Evolutionary conservation across 2,797 vertebrate genomes (phyloP).

Genomic region (Pristis pectinata): DNA sequence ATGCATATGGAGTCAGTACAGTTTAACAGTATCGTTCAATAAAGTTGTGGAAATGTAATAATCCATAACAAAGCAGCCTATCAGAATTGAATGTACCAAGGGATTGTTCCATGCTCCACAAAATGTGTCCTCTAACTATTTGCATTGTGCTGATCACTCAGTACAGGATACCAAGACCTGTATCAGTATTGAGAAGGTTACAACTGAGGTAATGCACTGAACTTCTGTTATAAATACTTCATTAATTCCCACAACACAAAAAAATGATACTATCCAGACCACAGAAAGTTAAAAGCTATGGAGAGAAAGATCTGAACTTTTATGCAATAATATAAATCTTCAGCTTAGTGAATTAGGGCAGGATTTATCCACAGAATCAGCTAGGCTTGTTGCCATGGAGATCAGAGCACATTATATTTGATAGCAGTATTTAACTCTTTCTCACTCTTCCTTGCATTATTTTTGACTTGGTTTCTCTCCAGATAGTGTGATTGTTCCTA

Average conservation of each 20-base stretch:
- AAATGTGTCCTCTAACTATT: background rate
- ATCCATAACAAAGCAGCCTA: background rate
- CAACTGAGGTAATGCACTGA: background rate
- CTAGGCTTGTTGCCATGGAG: slow-evolving; percentile 12
- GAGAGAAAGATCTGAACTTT: background rate
- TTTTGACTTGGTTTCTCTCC: background rate
- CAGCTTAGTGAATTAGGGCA: slow-evolving; percentile 25
- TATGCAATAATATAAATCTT: slow-evolving; percentile 8
- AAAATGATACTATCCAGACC: background rate
- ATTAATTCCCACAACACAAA: background rate
- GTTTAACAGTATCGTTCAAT: background rate
- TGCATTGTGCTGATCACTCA: background rate
- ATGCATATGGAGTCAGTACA: background rate
- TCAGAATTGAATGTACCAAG: background rate
- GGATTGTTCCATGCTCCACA: background rate
- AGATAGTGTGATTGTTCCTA: background rate
- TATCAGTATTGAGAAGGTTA: background rate
- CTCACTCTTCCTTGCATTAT: background rate
- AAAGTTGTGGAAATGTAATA: background rate
- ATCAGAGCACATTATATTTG: slow-evolving; percentile 22
- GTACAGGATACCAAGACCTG: background rate
- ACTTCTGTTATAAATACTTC: background rate
- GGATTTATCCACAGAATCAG: slow-evolving; percentile 27
- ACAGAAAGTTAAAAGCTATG: background rate
- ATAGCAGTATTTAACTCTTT: slow-evolving; percentile 24